phyloP scores from a whole-genome alignment of 1,140 invertebrate genomes.

The Argopecten irradians region DNA sequence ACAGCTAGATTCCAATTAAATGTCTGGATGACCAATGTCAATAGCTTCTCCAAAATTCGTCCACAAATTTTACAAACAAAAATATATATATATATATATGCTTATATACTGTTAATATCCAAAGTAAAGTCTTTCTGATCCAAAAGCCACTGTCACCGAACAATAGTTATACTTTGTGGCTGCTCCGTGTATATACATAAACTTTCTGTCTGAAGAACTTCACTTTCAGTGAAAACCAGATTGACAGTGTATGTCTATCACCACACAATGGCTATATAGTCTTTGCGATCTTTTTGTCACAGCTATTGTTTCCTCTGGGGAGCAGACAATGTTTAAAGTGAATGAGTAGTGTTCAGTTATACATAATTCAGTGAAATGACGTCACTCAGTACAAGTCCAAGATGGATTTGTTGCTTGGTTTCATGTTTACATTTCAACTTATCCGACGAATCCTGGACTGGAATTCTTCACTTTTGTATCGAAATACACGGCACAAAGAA shows the following conservation, averaged over 20 bases:
- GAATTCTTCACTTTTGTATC: background rate
- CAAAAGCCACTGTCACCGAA: background rate
- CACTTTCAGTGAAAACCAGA: background rate
- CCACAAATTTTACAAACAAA: background rate
- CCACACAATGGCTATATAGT: background rate
- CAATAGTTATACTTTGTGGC: background rate
- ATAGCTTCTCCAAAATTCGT: background rate
- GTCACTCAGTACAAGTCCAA: background rate
- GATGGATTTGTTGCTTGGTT: constrained; percentile 1
- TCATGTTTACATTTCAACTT: constrained; percentile 18
- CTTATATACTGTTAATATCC: background rate
- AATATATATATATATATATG: background rate
- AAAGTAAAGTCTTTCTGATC: background rate
- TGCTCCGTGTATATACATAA: background rate
- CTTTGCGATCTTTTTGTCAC: background rate
- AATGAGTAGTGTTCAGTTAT: background rate
- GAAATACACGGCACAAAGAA: background rate
- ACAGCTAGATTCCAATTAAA: background rate
- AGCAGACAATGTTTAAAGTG: background rate
- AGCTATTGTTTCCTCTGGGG: background rate
- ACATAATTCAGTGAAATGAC: background rate
- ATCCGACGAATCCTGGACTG: background rate
- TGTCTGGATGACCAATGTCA: background rate
- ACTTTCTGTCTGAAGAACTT: background rate
- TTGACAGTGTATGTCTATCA: background rate